phyloP scores from a whole-genome alignment of 2,888 invertebrate genomes.

The Syrista parreyssii region DNA sequence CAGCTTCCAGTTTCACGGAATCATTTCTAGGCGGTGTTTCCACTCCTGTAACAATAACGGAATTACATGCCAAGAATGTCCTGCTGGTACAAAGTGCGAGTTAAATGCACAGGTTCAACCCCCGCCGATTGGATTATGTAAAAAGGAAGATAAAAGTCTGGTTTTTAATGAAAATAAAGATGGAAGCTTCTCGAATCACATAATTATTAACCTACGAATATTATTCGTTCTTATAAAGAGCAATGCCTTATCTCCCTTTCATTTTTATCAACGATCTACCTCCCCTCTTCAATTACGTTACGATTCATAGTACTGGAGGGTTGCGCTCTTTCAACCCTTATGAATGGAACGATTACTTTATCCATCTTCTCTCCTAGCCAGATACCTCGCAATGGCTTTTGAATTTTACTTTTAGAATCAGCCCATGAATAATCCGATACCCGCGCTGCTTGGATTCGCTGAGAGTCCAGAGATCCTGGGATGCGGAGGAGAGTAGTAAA shows the following conservation, averaged over 20 bases:
- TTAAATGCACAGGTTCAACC: background rate
- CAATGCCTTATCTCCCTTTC: constrained; percentile 24
- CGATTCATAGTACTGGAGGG: background rate
- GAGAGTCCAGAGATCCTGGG: background rate
- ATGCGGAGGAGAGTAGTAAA: constrained; percentile 6
- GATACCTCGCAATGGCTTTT: background rate
- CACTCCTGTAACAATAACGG: constrained; percentile 52
- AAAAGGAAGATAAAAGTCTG: background rate
- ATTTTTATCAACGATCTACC: constrained; percentile 16
- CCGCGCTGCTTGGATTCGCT: background rate
- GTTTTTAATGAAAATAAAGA: background rate
- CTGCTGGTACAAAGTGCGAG: background rate
- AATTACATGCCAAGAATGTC: background rate
- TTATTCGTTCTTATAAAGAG: constrained; percentile 22
- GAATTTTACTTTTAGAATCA: background rate
- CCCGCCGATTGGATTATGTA: background rate
- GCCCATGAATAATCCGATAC: background rate
- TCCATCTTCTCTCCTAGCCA: background rate
- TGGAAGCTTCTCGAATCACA: background rate
- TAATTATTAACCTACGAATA: background rate
- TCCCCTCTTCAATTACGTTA: background rate
- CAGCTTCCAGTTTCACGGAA: constrained; percentile 78
- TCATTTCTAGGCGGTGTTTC: constrained; percentile 76
- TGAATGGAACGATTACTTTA: background rate
- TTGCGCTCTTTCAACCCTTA: background rate